These are phyloP conservation scores for Hartigia nigra DNA, from an alignment of 2,888 invertebrate species.

Conservation along the genomic window DNA sequence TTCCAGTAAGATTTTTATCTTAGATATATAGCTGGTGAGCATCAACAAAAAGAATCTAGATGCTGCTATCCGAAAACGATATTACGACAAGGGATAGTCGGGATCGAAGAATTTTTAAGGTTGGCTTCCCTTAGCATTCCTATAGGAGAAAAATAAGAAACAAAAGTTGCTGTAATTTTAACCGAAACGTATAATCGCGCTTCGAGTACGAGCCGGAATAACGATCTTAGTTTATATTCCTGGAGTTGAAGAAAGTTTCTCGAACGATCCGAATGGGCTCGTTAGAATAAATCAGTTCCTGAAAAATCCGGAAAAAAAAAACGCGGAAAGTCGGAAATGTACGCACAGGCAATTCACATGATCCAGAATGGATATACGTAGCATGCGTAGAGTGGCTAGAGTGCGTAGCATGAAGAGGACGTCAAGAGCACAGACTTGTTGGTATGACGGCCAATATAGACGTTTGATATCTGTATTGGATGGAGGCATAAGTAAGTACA, in stretches of 20 bases:
- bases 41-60: not conserved
- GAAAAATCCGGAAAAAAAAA: not conserved
- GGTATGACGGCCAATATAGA: not conserved
- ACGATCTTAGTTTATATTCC: not conserved
- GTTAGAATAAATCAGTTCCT: not conserved
- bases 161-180: not conserved
- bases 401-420: not conserved
- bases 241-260: not conserved
- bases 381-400: not conserved
- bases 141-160: not conserved
- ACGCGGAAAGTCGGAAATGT: not conserved
- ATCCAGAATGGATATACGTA: not conserved
- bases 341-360: not conserved
- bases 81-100: not conserved
- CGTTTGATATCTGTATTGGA: constrained; percentile 14
- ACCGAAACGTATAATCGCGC: not conserved
- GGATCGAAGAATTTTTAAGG: not conserved
- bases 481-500: constrained; percentile 32
- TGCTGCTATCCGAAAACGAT: not conserved
- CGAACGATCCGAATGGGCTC: not conserved
- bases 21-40: not conserved
- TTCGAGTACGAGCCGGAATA: not conserved
- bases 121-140: not conserved
- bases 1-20: not conserved
- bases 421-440: not conserved